Evolutionary conservation across 2,113 vertebrate genomes (phyloP), one percentile per base, ranked within the genome.

Genomic region (Lates calcarifer): DNA sequence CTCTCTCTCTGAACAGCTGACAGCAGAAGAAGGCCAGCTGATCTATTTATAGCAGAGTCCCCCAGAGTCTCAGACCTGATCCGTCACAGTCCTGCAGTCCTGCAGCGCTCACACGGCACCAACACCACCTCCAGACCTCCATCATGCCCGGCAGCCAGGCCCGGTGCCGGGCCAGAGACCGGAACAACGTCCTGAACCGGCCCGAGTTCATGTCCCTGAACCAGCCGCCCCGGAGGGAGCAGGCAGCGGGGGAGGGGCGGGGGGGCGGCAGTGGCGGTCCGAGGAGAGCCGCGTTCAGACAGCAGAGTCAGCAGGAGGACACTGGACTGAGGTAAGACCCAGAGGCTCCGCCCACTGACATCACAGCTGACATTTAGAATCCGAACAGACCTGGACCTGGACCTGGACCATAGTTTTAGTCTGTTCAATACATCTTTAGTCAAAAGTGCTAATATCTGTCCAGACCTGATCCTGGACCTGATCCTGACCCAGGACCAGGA

Each of bases 141-240:
- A 51, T 85, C 87, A 98, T 98, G 97, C 97, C 97, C 39, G 93
- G 94, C 77, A 93, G 79, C 82, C 97, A 97, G 91, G 86, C 92
- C 73, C 95, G 97, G 77, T 82, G 93, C 74, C 92, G 96, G 63
- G 89, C 94, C 66, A 93, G 96, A 81, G 97, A 97, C 72, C 95
- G 95, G 84, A 96, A 90, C 95, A 96, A 98, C 6, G 89, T 96
- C 70, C 94, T 97, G 84, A 96, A 96, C 94, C 91, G 97, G 79
- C 94, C 97, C 0, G 97, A 98, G 95, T 98, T 98, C 84, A 83
- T 97, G 84, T 98, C 97, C 28, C 94, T 99, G 81, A 98, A 95
- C 78, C 97, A 97, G 93, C 95, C 96, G 55, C 45, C 93, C 53
- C 83, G 86, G n/a, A 72, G 77, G 70, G 95, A 94, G 60, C 90